phyloP scores from a whole-genome alignment of 1,140 invertebrate species.

The Agrypnia vestita region DNA sequence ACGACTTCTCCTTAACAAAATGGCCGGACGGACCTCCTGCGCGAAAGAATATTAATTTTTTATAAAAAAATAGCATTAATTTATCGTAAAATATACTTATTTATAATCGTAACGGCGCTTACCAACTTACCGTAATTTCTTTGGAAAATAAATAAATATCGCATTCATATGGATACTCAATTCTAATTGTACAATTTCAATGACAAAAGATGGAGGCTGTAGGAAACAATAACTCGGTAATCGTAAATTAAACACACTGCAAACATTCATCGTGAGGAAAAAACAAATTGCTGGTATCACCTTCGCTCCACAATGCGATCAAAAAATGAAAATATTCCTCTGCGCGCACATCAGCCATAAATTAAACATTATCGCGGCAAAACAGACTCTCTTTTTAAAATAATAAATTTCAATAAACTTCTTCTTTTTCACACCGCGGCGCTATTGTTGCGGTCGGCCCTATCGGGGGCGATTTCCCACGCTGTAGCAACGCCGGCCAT shows the following conservation, averaged over 20 bases:
- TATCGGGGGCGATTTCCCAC: conserved; percentile 52
- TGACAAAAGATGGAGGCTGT: conserved; percentile 10
- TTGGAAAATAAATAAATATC: no score
- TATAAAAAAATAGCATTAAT: no score
- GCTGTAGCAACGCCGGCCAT: conserved; percentile 39
- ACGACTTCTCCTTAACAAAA: not conserved
- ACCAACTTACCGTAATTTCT: no score
- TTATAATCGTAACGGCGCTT: no score
- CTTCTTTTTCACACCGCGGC: conserved; percentile 42
- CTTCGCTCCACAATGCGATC: conserved; percentile 32
- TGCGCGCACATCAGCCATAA: conserved; percentile 39
- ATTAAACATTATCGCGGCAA: conserved; percentile 49
- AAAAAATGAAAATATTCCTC: conserved; percentile 39
- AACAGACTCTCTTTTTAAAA: conserved; percentile 49
- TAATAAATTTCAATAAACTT: conserved; percentile 52
- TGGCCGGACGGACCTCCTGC: no score
- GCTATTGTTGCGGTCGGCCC: conserved; percentile 45
- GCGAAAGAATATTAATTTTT: no score
- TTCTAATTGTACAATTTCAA: no score
- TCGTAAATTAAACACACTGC: conserved; percentile 3
- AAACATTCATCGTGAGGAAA: not conserved
- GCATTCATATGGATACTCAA: no score
- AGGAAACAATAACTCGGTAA: conserved; percentile 7
- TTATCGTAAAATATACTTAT: no score
- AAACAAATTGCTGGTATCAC: conserved; percentile 35